Base-by-base conservation (phyloP, 2,888 invertebrate genomes). In the Dasypogon diadema region DNA sequence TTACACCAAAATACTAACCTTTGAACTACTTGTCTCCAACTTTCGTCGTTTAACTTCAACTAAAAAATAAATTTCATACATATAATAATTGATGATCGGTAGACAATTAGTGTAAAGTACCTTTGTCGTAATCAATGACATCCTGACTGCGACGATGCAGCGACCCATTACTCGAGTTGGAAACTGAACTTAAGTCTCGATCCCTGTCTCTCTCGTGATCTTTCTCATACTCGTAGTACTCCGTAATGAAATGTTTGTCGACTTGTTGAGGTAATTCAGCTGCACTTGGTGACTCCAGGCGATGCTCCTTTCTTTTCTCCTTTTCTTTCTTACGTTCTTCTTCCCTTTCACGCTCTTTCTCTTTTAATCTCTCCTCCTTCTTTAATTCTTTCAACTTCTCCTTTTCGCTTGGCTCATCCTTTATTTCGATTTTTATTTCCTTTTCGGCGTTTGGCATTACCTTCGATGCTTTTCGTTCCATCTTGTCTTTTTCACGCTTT, bases 31-130 rank as follows among this genome's bases (percentile, higher is more conserved):
- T 86, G 87, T 89, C 86, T 95, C 95, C 87, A 94, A 85, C 91
- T 94, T 95, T 88, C 94, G 92, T 87, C 95, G 90, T 88, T 95
- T 95, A 82, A 90, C 88, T 87, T 94, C 95, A 84, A 74, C 75
- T 76, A 21, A 6, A 68, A 65, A 21, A 74, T 18, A 2, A 37
- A 30, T 55, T 55, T 21, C 14, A n/a, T 14, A 42, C 48, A 21
- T 24, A 21, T 42, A 58, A 58, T 24, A 2, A 21, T 37, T 8
- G 10, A 42, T 46, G 37, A 72, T 12, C 18, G 30, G 30, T 30
- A 30, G 8, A 8, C 4, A 8, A 30, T 30, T 30, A n/a, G n/a
- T n/a, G n/a, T n/a, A n/a, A n/a, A n/a, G 76, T 73, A 90, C 91
- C 91, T 91, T 91, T 89, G 82, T 90, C 89, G 81, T 88, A 87